phyloP scores from a whole-genome alignment of 2,797 vertebrate genomes.

The Artibeus jamaicensis region DNA sequence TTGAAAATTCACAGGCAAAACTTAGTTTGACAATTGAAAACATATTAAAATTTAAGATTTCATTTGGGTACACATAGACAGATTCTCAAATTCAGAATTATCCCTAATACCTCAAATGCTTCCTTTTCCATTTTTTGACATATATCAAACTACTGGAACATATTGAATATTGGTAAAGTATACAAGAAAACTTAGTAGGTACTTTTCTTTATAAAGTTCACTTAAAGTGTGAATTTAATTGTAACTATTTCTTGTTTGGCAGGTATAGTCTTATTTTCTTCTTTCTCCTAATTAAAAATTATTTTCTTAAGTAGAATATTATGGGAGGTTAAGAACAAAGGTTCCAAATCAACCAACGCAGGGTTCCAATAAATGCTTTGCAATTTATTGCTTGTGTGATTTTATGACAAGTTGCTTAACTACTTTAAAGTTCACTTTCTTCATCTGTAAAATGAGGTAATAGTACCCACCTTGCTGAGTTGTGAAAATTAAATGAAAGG shows the following conservation, averaged over 20 bases:
- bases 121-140: not conserved
- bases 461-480: not conserved
- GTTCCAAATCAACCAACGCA: not conserved
- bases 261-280: not conserved
- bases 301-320: not conserved
- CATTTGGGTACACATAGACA: not conserved
- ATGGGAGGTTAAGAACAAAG: not conserved
- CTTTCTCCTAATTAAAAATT: not conserved
- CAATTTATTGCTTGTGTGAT: not conserved
- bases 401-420: not conserved
- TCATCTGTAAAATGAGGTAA: conserved; percentile 21
- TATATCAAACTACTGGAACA: not conserved
- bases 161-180: not conserved
- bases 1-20: not conserved
- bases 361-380: not conserved
- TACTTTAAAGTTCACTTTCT: not conserved
- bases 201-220: not conserved
- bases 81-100: not conserved
- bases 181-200: not conserved
- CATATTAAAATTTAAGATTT: not conserved
- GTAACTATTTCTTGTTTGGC: not conserved
- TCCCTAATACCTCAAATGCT: not conserved
- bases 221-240: not conserved
- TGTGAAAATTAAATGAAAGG: conserved; percentile 34
- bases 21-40: not conserved